phyloP scores from a whole-genome alignment of 2,888 invertebrate genomes.

The Clivina fossor region DNA sequence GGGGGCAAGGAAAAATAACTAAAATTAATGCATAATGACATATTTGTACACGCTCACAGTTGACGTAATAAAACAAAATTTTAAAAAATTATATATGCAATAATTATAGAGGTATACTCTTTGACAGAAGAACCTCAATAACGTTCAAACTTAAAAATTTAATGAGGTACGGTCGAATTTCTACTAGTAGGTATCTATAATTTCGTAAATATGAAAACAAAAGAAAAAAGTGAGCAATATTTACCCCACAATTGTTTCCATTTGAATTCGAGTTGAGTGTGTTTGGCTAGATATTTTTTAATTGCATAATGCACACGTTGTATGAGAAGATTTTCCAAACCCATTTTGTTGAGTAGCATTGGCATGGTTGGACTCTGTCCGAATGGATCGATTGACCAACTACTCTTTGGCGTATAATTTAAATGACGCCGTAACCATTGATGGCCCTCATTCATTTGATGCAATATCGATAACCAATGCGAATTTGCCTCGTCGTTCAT shows the following conservation, averaged over 20 bases:
- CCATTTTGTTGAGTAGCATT: constrained; percentile 76
- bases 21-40: no score
- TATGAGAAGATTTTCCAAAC: constrained; percentile 79
- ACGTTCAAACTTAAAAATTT: no score
- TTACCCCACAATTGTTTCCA: constrained; percentile 95
- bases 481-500: constrained; percentile 98
- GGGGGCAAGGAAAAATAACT: no score
- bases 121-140: no score
- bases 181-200: no score
- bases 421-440: constrained; percentile 86
- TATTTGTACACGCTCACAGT: no score
- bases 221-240: no score
- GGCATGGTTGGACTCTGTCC: constrained; percentile 87
- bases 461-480: constrained; percentile 87
- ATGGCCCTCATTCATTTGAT: constrained; percentile 93
- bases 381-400: constrained; percentile 95
- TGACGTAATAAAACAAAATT: no score
- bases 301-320: constrained; percentile 94
- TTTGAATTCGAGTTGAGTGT: constrained; percentile 84
- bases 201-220: constrained; percentile 7
- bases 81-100: no score
- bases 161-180: no score
- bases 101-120: no score
- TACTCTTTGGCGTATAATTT: constrained; percentile 73
- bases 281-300: constrained; percentile 85